Evolutionary conservation across 2,797 vertebrate species (phyloP).

Genomic region (Brachyalestes nurse): DNA sequence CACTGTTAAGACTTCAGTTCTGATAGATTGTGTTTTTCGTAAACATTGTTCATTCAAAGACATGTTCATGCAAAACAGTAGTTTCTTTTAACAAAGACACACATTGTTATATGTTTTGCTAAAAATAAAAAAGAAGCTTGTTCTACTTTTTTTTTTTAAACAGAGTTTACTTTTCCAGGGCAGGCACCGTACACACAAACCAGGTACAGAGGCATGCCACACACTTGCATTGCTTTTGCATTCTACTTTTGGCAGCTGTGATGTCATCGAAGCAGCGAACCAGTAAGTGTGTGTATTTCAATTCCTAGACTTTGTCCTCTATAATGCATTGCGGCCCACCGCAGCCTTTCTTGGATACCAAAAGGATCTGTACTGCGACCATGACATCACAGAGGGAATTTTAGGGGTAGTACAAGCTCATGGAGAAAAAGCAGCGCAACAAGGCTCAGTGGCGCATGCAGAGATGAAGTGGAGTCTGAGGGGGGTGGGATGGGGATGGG

Average conservation of each 20-base stretch:
- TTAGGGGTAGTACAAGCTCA: conserved; percentile 76
- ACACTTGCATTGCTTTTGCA: conserved; percentile 91
- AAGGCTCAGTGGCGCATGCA: conserved; percentile 84
- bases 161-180: conserved; percentile 79
- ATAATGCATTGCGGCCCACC: conserved; percentile 28
- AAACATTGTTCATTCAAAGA: conserved; percentile 74
- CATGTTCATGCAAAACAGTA: conserved; percentile 90
- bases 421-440: conserved; percentile 79
- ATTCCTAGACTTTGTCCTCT: conserved; percentile 27
- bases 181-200: conserved; percentile 88
- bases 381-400: conserved; percentile 76
- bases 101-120: conserved; percentile 85
- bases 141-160: conserved; percentile 72
- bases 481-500: conserved; percentile 43
- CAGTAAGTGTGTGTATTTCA: conserved; percentile 42
- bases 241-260: conserved; percentile 87
- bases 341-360: conserved; percentile 11
- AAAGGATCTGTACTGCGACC: conserved; percentile 72
- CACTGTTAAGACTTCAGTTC: conserved; percentile 70
- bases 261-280: conserved; percentile 81
- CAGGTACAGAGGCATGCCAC: conserved; percentile 91
- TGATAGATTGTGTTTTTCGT: conserved; percentile 63
- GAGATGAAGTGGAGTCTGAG: conserved; percentile 62
- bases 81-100: conserved; percentile 85
- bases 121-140: conserved; percentile 85